A percentile compares a stretch with the other conserved stretches of the same genome.
Conservation (phyloP, 2,797 vertebrate species). For the Capromys pilorides region DNA sequence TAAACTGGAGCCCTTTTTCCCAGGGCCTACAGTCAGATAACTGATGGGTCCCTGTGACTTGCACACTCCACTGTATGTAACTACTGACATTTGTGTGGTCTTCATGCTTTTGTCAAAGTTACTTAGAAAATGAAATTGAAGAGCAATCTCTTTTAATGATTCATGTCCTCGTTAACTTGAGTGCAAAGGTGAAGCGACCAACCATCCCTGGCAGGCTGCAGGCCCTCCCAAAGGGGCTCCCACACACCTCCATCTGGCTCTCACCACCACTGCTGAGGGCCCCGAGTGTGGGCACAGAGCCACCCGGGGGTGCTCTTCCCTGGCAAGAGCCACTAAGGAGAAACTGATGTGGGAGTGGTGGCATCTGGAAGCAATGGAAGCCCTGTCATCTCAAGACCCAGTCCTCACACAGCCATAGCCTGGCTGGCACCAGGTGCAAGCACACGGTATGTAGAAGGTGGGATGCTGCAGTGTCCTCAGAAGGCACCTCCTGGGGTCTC, state of each 20-base stretch:
- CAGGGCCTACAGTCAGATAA: background rate
- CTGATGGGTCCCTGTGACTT: background rate
- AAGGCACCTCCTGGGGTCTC: background rate
- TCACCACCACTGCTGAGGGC: no score
- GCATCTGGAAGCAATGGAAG: no score
- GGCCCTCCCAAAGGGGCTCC: background rate
- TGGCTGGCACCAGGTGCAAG: background rate
- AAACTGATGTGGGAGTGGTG: background rate
- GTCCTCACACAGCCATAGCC: background rate
- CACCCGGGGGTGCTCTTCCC: background rate
- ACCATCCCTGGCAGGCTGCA: background rate
- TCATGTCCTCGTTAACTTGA: background rate
- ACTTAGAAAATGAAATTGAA: constrained; percentile 5
- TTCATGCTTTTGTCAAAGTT: background rate
- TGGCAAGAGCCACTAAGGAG: no score
- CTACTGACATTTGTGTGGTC: background rate
- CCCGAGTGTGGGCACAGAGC: no score
- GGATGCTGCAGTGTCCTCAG: background rate
- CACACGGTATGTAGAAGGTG: fast-evolving
- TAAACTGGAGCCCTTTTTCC: background rate
- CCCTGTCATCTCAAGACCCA: background rate
- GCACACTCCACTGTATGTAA: background rate
- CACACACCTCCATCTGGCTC: background rate
- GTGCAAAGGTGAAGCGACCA: background rate
- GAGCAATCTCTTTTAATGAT: no score